Conservation (phyloP, 2,888 invertebrate genomes). For the Leptinotarsa rubiginosa region DNA sequence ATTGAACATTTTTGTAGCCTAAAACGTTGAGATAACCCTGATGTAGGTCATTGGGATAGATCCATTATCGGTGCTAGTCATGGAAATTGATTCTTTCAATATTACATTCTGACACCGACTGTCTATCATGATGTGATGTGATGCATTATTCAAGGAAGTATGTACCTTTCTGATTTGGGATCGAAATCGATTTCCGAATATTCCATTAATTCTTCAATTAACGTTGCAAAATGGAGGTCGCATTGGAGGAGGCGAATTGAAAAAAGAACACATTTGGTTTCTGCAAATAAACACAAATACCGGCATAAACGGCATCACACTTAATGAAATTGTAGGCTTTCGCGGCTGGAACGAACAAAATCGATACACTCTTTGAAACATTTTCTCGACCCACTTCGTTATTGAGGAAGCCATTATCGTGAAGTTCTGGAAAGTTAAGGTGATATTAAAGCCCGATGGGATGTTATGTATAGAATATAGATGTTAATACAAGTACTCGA, state of each 20-base stretch:
- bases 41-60: neutral
- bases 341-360: neutral
- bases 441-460: neutral
- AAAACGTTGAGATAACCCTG: too few relatives aligned
- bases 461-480: too few relatives aligned
- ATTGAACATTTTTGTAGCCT: too few relatives aligned
- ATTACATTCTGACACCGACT: neutral
- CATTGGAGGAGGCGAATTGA: too few relatives aligned
- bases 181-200: slow-evolving; percentile 1
- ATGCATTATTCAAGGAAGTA: slow-evolving; percentile 12
- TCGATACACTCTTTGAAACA: neutral
- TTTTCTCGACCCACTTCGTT: neutral
- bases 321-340: neutral
- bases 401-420: neutral
- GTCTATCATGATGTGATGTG: slow-evolving; percentile 5
- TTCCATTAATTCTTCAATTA: slow-evolving; percentile 14
- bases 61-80: neutral
- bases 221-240: neutral
- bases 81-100: slow-evolving; percentile 1
- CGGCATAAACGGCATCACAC: neutral
- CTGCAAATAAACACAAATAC: too few relatives aligned
- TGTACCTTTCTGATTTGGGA: slow-evolving; percentile 11
- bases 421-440: neutral
- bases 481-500: too few relatives aligned
- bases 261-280: too few relatives aligned